Base-by-base conservation (phyloP, 2,888 invertebrate genomes). In the Drosophila paranaensis region DNA sequence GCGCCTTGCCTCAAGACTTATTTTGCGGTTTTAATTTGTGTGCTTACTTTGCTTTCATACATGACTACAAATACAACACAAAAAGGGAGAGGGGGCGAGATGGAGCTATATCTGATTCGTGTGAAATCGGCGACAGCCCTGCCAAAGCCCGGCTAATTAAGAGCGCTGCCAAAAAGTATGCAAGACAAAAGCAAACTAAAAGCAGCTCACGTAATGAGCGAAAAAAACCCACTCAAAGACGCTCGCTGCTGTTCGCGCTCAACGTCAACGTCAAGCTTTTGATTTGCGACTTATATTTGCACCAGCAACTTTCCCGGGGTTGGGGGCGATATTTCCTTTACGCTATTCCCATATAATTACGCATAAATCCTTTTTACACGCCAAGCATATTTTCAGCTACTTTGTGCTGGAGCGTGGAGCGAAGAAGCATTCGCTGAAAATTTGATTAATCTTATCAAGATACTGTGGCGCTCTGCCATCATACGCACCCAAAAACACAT, bases 401-500 rank as follows among this genome's bases (percentile, higher is more conserved):
- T 82, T 66, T 79, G 71, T 71, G 79, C 64, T 75, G 56, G 10
- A 9, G 33, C 10, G 33, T 33, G 30, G 33, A 33, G 48, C 58
- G 60, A 45, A 77, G 60, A 45, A 77, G 87, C 89, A 91, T 89
- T 90, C 91, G 90, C 88, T 90, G 92, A 92, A 92, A 92, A 92
- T 92, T 92, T 92, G 92, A 92, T 92, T 92, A 92, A 92, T 92
- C 92, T 92, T 91, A 91, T 92, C 91, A 91, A 89, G 92, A 90
- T 90, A 82, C 75, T 71, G 50, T 20, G 81, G 71, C 69, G 76
- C 69, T 65, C 69, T 65, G 39, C 55, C 77, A 67, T 57, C 67
- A 56, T 35, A 67, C 82, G 73, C 79, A 71, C 79, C 74, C 74
- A 74, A 64, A 71, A 62, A 60, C 69, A 60, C 77, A 67, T 43